Evolutionary conservation across 2,888 invertebrate genomes (phyloP).

Genomic region (Hecatera dysodea): DNA sequence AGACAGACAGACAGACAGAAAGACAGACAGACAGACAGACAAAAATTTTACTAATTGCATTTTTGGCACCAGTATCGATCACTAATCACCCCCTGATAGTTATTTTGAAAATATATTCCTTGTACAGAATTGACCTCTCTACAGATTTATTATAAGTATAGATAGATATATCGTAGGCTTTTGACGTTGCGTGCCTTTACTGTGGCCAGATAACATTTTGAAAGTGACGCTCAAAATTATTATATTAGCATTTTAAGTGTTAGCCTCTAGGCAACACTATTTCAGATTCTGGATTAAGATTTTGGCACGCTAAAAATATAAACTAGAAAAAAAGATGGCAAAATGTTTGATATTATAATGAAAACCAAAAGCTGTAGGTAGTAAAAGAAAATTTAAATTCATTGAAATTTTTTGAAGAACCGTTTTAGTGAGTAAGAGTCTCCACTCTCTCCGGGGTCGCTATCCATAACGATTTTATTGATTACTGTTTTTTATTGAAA

Average conservation of each 20-base stretch:
- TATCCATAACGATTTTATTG: no score
- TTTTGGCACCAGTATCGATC: no score
- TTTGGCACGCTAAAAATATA: slow-evolving; percentile 25
- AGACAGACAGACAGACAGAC: no score
- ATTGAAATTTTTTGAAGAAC: neutral
- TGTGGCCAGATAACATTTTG: slow-evolving; percentile 14
- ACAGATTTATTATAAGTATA: no score
- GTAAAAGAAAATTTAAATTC: neutral
- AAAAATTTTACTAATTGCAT: no score
- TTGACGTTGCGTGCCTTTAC: slow-evolving; percentile 15
- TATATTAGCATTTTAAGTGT: slow-evolving; percentile 30
- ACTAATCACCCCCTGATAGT: no score
- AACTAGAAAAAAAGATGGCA: neutral
- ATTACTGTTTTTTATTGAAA: no score
- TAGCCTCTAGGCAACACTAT: slow-evolving; percentile 7
- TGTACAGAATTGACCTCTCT: no score
- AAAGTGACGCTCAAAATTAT: slow-evolving; percentile 30
- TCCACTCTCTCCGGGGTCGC: no score
- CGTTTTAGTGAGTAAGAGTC: no score
- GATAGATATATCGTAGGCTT: slow-evolving; percentile 30
- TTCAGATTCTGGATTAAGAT: slow-evolving; percentile 7
- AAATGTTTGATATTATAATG: neutral
- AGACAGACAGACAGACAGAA: no score
- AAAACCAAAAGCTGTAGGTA: neutral
- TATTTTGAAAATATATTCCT: no score